Base-by-base conservation (phyloP, 1,140 invertebrate genomes). In the Stratiolaelaps scimitus region DNA sequence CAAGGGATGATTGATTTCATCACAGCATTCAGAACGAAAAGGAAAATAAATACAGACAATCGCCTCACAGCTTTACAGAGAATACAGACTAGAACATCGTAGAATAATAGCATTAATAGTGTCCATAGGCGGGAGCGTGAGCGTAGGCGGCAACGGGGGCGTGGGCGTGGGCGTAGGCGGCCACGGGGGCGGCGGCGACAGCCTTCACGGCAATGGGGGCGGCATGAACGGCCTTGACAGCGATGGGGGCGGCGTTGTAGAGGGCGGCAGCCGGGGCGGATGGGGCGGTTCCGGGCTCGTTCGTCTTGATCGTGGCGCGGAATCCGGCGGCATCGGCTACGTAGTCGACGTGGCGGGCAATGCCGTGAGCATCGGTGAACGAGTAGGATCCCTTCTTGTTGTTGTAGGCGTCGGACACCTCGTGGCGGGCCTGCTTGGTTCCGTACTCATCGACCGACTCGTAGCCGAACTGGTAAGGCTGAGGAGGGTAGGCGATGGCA, bases 351-450 rank as follows among this genome's bases (percentile, higher is more conserved):
- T 66, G 67, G 40, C 69, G 64, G 65, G 68, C 68, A 20, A 69
- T 29, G 13, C 69, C 69, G 60, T 68, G 67, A 34, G 69, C 67
- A 64, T 68, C 67, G 5, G 67, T 69, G 65, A 68, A 69, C 19
- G 67, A 67, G 64, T 69, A 69, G 20, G 69, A 69, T 47, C 69
- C 69, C 45, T 68, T 68, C 64, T 68, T 69, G 46, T 67, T 67
- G 17, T 66, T 66, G 40, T 66, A 65, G 47, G 67, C 67, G 23
- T 69, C 69, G 15, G 67, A 68, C 48, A 68, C 67, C 60, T 69
- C 69, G n/a, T 69, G 68, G 29, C 68, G 40, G 68, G 67, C 67
- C 45, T 69, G 68, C 43, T 69, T 69, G 68, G 67, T 69, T 30
- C 68, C 68, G 53, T 69, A 69, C 30, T 67, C 68, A 30, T 69